phyloP scores from a whole-genome alignment of 2,113 vertebrate species.

The Lepidiolamprologus cunningtoni region DNA sequence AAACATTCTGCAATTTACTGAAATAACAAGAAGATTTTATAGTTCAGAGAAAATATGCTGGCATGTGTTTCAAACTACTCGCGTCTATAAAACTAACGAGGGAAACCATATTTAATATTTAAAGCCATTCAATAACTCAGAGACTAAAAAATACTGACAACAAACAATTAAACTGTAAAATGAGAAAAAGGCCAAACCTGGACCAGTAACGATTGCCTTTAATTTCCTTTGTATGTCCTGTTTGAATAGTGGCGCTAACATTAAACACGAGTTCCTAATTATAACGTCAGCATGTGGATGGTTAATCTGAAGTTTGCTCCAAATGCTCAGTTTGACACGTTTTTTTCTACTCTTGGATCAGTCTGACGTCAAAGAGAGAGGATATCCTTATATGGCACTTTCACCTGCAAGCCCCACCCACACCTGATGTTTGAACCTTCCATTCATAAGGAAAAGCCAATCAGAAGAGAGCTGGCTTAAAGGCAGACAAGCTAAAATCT shows the following conservation, averaged over 20 bases:
- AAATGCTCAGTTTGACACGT: background rate
- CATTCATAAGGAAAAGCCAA: accelerated
- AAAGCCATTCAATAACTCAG: background rate
- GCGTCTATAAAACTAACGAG: background rate
- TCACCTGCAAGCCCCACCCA: background rate
- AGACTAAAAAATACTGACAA: accelerated
- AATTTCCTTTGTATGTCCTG: background rate
- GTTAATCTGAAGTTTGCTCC: background rate
- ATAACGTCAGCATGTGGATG: accelerated
- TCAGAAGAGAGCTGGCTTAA: background rate
- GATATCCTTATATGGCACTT: accelerated
- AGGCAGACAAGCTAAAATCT: background rate
- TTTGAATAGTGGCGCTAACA: accelerated
- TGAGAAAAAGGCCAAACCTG: background rate
- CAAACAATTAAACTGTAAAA: background rate
- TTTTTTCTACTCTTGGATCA: background rate
- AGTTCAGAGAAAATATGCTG: background rate
- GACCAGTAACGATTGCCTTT: accelerated
- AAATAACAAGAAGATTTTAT: background rate
- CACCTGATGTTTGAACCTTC: background rate
- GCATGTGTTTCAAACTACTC: background rate
- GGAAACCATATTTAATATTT: background rate
- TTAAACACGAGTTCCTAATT: background rate
- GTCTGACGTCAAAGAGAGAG: accelerated
- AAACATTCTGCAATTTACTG: background rate